A percentile compares a stretch with the other conserved stretches of the same genome.
These are phyloP conservation scores for Collichthys lucidus DNA, from an alignment of 2,113 vertebrate genomes.

Conservation along the genomic window DNA sequence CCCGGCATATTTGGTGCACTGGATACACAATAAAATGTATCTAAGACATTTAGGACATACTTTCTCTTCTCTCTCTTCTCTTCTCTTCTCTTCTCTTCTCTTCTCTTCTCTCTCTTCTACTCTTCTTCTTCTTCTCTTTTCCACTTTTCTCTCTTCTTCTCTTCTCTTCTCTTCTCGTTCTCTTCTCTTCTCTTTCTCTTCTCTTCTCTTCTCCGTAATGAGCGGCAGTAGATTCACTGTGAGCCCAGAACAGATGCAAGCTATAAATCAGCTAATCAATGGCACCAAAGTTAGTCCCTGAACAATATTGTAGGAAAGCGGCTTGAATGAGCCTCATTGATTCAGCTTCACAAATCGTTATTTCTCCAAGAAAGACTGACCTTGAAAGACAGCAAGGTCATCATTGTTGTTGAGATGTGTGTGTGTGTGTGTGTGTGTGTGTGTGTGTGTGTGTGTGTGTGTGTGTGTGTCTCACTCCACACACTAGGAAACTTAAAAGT, in stretches of 20 bases:
- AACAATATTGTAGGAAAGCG: slow-evolving; percentile 76
- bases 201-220: slow-evolving; percentile 20
- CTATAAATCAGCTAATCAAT: slow-evolving; percentile 78
- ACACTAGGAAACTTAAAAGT: slow-evolving; percentile 1
- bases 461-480: slow-evolving; percentile 22
- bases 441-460: no score
- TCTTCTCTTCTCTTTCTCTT: background rate
- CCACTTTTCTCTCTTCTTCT: slow-evolving; percentile 6
- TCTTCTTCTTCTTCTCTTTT: background rate
- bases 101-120: background rate
- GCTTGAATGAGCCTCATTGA: slow-evolving; percentile 77
- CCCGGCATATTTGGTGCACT: background rate
- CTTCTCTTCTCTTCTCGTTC: background rate
- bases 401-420: slow-evolving; percentile 1
- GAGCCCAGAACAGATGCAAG: slow-evolving; percentile 61
- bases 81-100: background rate
- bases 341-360: slow-evolving; percentile 73
- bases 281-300: slow-evolving; percentile 73
- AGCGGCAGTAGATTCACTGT: slow-evolving; percentile 43
- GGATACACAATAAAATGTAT: background rate
- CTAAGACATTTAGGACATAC: background rate
- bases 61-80: slow-evolving; percentile 7
- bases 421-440: background rate
- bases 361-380: slow-evolving; percentile 65
- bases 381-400: slow-evolving; percentile 61